A percentile compares a stretch with the other conserved stretches of the same genome.
These are phyloP conservation scores for Drosophila quadrilineata DNA, from an alignment of 1,140 invertebrate species.

Conservation along the genomic window DNA sequence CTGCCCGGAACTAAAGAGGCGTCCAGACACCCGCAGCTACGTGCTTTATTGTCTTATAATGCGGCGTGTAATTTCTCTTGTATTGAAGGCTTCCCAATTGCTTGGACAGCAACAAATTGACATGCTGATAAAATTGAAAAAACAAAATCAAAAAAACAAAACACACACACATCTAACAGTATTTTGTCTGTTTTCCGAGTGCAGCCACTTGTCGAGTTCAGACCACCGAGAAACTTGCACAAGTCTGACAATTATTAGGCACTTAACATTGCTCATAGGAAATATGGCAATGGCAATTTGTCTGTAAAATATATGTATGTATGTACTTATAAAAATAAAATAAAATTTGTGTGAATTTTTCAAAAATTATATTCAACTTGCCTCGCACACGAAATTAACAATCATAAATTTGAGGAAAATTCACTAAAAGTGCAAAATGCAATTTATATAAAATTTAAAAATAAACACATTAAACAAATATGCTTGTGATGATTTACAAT, in stretches of 20 bases:
- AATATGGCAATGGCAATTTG: slow-evolving; percentile 28
- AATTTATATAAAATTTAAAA: not conserved
- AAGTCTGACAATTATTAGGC: slow-evolving; percentile 27
- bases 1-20: slow-evolving; percentile 18
- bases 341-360: not conserved
- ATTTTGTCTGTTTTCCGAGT: too few species aligned
- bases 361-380: slow-evolving; percentile 2
- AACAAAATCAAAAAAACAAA: slow-evolving; percentile 14
- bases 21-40: slow-evolving; percentile 32
- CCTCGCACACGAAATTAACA: not conserved
- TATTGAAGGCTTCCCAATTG: slow-evolving; percentile 29
- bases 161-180: not conserved
- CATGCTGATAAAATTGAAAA: slow-evolving; percentile 54
- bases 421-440: not conserved
- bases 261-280: slow-evolving; percentile 15
- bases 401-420: slow-evolving; percentile 1
- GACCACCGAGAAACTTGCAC: too few species aligned
- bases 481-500: not conserved
- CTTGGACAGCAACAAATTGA: slow-evolving; percentile 56
- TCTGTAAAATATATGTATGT: not conserved
- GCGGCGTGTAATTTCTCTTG: slow-evolving; percentile 52
- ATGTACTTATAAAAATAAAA: not conserved
- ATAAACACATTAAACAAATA: not conserved
- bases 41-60: slow-evolving; percentile 66
- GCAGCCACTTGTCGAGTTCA: too few species aligned